Percentiles rank a stretch among this genome's conserved stretches.
These are phyloP conservation scores for Tinea trinotella DNA, from an alignment of 2,888 invertebrate species.

Conservation along the genomic window DNA sequence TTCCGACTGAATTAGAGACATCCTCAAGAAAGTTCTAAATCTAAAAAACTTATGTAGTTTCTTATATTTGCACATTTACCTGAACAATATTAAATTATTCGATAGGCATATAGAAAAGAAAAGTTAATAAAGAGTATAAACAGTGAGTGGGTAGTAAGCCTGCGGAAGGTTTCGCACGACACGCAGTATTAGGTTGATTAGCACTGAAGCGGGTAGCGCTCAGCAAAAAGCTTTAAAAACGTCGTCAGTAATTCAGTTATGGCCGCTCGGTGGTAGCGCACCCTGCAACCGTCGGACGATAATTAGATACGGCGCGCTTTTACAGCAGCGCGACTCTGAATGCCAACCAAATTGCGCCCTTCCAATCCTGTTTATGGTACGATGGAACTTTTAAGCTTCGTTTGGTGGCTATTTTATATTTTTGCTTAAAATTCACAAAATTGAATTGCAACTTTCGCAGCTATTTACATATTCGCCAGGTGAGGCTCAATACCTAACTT, in stretches of 20 bases:
- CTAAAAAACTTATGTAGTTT: too few relatives aligned
- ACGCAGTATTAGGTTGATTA: constrained; percentile 57
- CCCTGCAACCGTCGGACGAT: constrained; percentile 36
- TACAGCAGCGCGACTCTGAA: constrained; percentile 63
- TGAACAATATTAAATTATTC: neutral
- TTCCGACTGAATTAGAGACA: too few relatives aligned
- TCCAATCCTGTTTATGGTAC: constrained; percentile 60
- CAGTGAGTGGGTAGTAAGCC: neutral
- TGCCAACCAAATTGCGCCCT: constrained; percentile 67
- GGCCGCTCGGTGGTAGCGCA: constrained; percentile 29
- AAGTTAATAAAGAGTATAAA: neutral
- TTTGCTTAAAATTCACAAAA: constrained; percentile 23
- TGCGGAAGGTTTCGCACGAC: constrained; percentile 33
- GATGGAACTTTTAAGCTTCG: constrained; percentile 45
- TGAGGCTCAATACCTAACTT: neutral
- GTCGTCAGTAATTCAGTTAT: constrained; percentile 59
- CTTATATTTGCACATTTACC: too few relatives aligned
- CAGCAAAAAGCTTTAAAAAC: constrained; percentile 65
- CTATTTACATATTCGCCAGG: constrained; percentile 1
- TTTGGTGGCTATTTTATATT: constrained; percentile 37
- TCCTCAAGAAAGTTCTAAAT: too few relatives aligned
- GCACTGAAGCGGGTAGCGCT: constrained; percentile 43
- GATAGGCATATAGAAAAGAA: neutral
- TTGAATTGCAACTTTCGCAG: constrained; percentile 11
- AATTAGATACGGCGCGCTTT: constrained; percentile 71